Base-by-base conservation (phyloP, 1,140 invertebrate genomes). In the Monomorium pharaonis region DNA sequence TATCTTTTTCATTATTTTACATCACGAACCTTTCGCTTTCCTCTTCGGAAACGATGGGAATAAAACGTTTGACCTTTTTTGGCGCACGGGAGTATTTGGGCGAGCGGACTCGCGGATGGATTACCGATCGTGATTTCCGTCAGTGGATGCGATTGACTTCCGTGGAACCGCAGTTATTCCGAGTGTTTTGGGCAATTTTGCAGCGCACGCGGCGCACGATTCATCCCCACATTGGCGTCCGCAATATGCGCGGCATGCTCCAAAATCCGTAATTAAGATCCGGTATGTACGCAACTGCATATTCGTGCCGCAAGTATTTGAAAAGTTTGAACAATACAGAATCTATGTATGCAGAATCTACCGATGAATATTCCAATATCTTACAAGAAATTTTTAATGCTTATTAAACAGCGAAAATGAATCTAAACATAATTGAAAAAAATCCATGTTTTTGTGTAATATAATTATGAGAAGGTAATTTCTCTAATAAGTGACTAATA, bases 171-270 rank as follows among this genome's bases (percentile, higher is more conserved):
- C 67, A 72, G 51, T 74, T 58, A 74, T 62, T 44, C n/a, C 78
- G 54, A 74, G 27, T 65, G 67, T 83, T 83, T 83, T 83, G 78
- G 67, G 67, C 54, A 72, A 83, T 83, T 83, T 83, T 74, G 78
- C 65, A 44, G 78, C 27, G 37, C 4, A 7, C 12, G 44, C 44
- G 9, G 37, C 37, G 14, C 30, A 54, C 37, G 67, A 51, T 74
- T 83, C 51, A 83, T 83, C 78, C 47, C 51, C 51, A 44, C 37
- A 74, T 14, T 9, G 67, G 37, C 67, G 24, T 83, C 67, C 65
- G 78, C 51, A 60, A 72, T 83, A 83, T 83, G 65, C 78, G 42
- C 24, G 67, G 67, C 14, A 83, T 60, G 78, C 24, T 58, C 65
- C 37, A 74, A 83, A 83, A 83, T 18, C 24, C 51, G 78, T 83